Evolutionary conservation across 2,797 vertebrate species (phyloP).

Genomic region (Sylvilagus floridanus): DNA sequence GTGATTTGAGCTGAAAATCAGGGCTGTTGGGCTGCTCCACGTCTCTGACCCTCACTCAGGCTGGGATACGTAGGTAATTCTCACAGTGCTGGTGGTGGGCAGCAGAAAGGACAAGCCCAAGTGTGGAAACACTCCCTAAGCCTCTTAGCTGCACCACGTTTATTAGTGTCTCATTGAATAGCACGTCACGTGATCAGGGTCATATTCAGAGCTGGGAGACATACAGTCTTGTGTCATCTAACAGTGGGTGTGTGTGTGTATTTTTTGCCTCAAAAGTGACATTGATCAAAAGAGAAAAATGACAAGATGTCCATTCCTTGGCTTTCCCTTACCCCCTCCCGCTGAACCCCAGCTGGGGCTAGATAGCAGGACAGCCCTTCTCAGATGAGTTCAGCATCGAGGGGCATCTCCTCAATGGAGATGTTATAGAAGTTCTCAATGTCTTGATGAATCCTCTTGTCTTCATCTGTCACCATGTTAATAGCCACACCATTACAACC

Average conservation of each 20-base stretch:
- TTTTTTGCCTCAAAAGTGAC: constrained; percentile 87
- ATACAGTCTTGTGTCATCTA: too few relatives aligned
- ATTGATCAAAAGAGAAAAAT: constrained; percentile 86
- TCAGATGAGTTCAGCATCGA: constrained; percentile 96
- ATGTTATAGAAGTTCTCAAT: constrained; percentile 98
- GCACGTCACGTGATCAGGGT: background rate
- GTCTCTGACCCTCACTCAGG: background rate
- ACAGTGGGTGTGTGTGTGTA: too few relatives aligned
- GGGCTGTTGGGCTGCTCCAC: background rate
- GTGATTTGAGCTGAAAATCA: background rate
- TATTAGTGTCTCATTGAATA: background rate
- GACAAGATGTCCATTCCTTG: constrained; percentile 85
- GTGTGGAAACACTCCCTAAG: background rate
- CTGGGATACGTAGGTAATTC: background rate
- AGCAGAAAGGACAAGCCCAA: background rate
- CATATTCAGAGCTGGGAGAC: background rate
- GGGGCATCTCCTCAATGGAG: constrained; percentile 96
- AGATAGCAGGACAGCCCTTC: constrained; percentile 63
- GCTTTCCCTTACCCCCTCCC: constrained; percentile 78
- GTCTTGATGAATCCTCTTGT: constrained; percentile 94
- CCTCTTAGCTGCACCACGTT: background rate
- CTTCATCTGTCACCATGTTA: constrained; percentile 96
- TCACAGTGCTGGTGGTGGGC: background rate
- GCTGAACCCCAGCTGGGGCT: constrained; percentile 49
- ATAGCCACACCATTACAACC: constrained; percentile 96